Evolutionary conservation across 2,888 invertebrate genomes (phyloP), one percentile per base, ranked within the genome.

Genomic region (Ypsolopha sequella): DNA sequence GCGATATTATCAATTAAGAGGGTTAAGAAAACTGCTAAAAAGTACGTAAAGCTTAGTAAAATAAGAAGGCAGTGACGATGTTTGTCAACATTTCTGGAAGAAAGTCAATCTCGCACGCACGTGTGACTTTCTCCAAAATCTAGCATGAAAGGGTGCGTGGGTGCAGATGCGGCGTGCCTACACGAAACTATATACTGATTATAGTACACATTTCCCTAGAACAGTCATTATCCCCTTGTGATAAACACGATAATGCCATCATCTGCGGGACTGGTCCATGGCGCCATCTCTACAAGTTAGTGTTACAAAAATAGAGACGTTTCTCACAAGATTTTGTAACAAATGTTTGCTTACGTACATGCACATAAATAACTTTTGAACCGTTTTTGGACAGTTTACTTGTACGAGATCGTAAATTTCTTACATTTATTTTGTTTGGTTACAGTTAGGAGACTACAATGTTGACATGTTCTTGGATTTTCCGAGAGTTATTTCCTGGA

Each of bases 271-370:
- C 24, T 24, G 2, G 2, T 24, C 4, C 24, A 24, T 24, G 24
- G 24, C 4, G 4, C 24, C 64, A 68, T 70, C 60, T 70, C 60
- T 63, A 56, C 60, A 55, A 60, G 68, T 72, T 71, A 70, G 67
- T 65, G 36, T 64, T 61, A 69, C 70, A 73, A 76, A 73, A 76
- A 78, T 76, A 76, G 65, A 80, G 73, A 68, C 68, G 68, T 79
- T 75, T 75, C 70, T 73, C 68, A 73, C 66, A 24, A 14, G 43
- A 43, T 43, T 43, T 43, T 70, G 66, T 68, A 69, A 72, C 73
- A 67, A 66, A 68, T 73, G 68, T 69, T 66, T 71, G 64, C 72
- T 71, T 70, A 68, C 66, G 59, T 61, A 62, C 53, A 45, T n/a
- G 34, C 53, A 45, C 35, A 45, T 51, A 52, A 65, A 68, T 65